Conservation (phyloP, 2,113 vertebrate genomes). For the Hemibagrus wyckioides region DNA sequence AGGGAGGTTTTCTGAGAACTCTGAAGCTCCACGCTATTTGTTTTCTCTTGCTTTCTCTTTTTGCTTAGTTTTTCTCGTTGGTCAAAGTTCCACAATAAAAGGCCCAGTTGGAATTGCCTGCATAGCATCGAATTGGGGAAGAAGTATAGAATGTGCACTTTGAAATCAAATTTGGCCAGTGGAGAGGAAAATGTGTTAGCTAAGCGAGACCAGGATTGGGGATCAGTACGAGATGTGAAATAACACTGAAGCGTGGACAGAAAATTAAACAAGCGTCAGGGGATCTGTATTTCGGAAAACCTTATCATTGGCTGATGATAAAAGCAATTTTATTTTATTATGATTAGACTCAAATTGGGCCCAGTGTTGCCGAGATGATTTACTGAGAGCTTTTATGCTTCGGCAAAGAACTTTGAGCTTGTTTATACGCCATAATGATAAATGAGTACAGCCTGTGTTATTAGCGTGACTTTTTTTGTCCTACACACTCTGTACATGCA, state of each 20-base stretch:
- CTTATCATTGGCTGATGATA: background rate
- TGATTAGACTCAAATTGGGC: slow-evolving; percentile 1
- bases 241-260: slow-evolving; percentile 33
- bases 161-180: slow-evolving; percentile 78
- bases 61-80: slow-evolving; percentile 17
- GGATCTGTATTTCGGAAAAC: background rate
- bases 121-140: slow-evolving; percentile 33
- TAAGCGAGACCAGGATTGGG: slow-evolving; percentile 40
- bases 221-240: slow-evolving; percentile 6
- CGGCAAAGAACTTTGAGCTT: background rate
- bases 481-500: background rate
- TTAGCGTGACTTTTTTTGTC: background rate
- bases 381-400: background rate
- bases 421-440: slow-evolving; percentile 9
- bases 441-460: slow-evolving; percentile 14
- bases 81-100: slow-evolving; percentile 30
- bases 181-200: slow-evolving; percentile 44
- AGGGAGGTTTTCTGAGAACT: slow-evolving; percentile 72
- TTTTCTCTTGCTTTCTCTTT: slow-evolving; percentile 8
- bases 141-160: slow-evolving; percentile 61
- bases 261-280: background rate
- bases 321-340: slow-evolving; percentile 3
- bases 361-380: background rate
- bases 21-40: slow-evolving; percentile 46
- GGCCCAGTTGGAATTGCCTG: slow-evolving; percentile 41